phyloP scores from a whole-genome alignment of 2,797 vertebrate genomes.

The Falco peregrinus region DNA sequence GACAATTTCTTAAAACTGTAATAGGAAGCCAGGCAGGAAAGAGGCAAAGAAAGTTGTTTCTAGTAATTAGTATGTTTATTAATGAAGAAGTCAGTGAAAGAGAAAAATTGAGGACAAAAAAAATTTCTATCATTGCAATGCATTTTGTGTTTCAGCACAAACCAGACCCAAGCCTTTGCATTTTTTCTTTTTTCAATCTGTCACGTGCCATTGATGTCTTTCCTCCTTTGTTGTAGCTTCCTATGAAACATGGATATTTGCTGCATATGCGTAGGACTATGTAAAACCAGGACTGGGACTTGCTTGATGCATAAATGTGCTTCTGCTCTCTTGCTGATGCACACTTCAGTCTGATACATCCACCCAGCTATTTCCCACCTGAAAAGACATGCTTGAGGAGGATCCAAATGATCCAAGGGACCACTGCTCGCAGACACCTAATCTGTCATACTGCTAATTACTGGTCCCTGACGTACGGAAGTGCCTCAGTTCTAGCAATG shows the following conservation, averaged over 20 bases:
- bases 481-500: neutral
- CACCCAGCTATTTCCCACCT: neutral
- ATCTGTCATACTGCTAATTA: neutral
- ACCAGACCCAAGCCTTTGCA: neutral
- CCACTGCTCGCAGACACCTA: neutral
- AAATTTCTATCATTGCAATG: neutral
- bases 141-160: neutral
- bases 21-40: neutral
- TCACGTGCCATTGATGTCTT: rapidly evolving
- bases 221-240: neutral
- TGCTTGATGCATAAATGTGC: neutral
- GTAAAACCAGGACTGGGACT: neutral
- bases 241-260: neutral
- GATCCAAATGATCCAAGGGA: neutral
- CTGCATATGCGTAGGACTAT: neutral
- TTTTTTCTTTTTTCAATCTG: neutral
- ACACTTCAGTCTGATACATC: neutral
- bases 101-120: neutral
- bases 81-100: neutral
- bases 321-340: neutral
- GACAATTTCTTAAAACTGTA: neutral
- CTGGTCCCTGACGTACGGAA: neutral
- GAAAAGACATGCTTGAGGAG: neutral
- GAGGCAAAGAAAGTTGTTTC: neutral
- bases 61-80: neutral